Evolutionary conservation across 2,888 invertebrate species (phyloP), one percentile per base, ranked within the genome.

Genomic region (Andrena hattorfiana): DNA sequence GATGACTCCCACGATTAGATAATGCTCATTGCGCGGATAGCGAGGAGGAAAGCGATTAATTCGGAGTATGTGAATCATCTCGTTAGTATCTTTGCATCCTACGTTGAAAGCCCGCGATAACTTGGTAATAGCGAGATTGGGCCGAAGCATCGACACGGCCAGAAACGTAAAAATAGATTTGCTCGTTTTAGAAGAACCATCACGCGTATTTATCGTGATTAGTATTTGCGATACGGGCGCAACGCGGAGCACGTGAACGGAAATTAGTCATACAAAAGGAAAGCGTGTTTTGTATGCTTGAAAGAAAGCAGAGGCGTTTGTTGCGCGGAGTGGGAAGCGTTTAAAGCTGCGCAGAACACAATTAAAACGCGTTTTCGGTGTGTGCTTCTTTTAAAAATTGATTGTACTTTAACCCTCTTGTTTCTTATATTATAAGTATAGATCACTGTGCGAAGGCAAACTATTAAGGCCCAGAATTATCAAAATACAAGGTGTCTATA

Each of bases 271-370:
- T 23, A 20, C 16, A 16, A 20, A 62, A 68, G 76, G 35, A 67
- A 76, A 76, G 56, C 48, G 42, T 26, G 66, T 51, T 68, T 60
- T 6, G 13, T 10, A 42, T 26, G 59, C n/a, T 63, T 70, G 85
- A 81, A 73, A 77, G 74, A 85, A 85, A 85, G 73, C 84, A 85
- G 77, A 71, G 63, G 66, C 71, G 56, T 77, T 63, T 30, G 70
- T 59, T 42, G 68, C 26, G 5, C n/a, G 10, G 10, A 56, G 7
- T 63, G 35, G 23, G 49, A 7, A 51, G 68, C 30, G 54, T 51
- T 62, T 26, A 26, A 7, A 26, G 28, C 16, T 42, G 4, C 16
- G 42, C 42, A 4, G 42, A 16, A 16, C 42, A 16, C 42, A 42
- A 42, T 42, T 42, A 13, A 42, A 16, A 42, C 16, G 13, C 42